These are phyloP conservation scores for Paramuricea clavata DNA, from an alignment of 92 coral and sea anemone species.

Conservation along the genomic window DNA sequence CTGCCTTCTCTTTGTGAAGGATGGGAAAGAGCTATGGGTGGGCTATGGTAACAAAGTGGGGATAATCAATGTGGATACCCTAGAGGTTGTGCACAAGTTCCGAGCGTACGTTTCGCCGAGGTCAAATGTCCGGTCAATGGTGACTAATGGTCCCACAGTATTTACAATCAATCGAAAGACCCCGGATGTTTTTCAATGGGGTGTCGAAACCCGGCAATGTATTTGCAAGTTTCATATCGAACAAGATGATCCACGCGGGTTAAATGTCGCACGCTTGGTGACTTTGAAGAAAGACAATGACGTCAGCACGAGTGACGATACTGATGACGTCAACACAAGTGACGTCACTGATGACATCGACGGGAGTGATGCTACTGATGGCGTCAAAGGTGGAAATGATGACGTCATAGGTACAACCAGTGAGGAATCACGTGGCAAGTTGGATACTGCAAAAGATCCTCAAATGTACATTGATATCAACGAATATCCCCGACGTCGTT, in stretches of 20 bases:
- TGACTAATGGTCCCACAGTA: constrained; percentile 78
- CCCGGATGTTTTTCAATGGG: constrained; percentile 87
- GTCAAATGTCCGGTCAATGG: constrained; percentile 91
- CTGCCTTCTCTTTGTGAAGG: constrained; percentile 80
- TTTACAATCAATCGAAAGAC: constrained; percentile 93
- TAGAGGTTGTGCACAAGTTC: constrained; percentile 78
- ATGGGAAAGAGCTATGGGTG: constrained; percentile 85
- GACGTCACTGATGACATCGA: not conserved
- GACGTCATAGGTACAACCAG: not conserved
- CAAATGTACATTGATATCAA: constrained; percentile 30
- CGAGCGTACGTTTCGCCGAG: constrained; percentile 83
- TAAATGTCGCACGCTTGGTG: constrained; percentile 58
- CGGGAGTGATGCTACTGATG: too few species aligned
- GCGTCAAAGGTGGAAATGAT: too few species aligned
- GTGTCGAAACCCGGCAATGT: constrained; percentile 76
- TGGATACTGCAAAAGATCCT: not conserved
- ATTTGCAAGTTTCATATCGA: constrained; percentile 83
- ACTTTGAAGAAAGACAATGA: not conserved
- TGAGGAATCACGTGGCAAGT: not conserved
- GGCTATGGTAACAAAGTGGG: constrained; percentile 90
- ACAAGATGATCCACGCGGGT: constrained; percentile 72
- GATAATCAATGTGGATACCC: constrained; percentile 73
- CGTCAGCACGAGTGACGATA: not conserved
- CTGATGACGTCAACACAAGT: not conserved
- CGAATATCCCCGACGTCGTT: not conserved